Evolutionary conservation across 2,888 invertebrate species (phyloP), one percentile per base, ranked within the genome.

Genomic region (Melipona bicolor): DNA sequence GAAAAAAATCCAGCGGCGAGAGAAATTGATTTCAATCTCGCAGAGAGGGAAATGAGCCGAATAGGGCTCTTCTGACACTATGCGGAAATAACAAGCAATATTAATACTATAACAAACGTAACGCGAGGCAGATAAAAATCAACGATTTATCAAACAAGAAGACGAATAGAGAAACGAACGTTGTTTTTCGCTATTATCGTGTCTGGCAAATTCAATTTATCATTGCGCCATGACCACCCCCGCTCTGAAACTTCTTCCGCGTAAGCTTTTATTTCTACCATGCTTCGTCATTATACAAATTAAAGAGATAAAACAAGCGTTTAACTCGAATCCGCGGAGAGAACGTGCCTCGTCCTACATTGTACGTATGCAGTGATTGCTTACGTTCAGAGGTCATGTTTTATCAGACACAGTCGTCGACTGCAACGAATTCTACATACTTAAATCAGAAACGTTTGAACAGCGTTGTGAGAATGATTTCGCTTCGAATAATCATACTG

Each of bases 281-380:
- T 62, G 83, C 67, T 78, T 56, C 77, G 71, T 80, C 70, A 75
- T 85, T 85, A 54, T 64, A 76, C 32, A 49, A 73, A 79, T 83
- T 77, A 70, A n/a, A n/a, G 64, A 87, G 88, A 87, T 87, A 87
- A 85, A 78, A 59, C 85, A 65, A 87, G 67, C 61, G 71, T 52
- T 78, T 78, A 79, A 80, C 67, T 67, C 54, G 83, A 77, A 56
- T 76, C 68, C 70, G 62, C 32, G 36, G 80, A 77, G 80, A 77
- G 65, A 78, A 77, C 59, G 74, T 43, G 54, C 72, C 80, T 70
- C 70, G 73, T 74, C 72, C 79, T 77, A 67, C 50, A 79, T 79
- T 69, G 64, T 79, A 85, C 83, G 13, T 59, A 59, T 15, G 77
- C 79, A 61, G 21, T 52, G 73, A 70, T 70, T 77, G 64, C 83